These are phyloP conservation scores for Drosophila repleta DNA, from an alignment of 1,140 invertebrate genomes.

Conservation along the genomic window DNA sequence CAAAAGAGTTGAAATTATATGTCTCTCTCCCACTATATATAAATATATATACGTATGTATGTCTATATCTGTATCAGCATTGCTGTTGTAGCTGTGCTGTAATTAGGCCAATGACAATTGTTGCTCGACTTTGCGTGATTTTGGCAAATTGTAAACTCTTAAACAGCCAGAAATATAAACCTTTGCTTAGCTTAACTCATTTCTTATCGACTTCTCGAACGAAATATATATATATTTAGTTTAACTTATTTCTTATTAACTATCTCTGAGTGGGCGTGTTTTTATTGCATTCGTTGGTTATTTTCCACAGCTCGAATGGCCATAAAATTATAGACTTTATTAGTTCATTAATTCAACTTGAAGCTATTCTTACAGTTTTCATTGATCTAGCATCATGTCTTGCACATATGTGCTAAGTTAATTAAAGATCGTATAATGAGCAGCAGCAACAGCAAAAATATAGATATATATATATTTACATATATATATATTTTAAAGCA, in stretches of 20 bases:
- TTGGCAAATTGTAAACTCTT: slow-evolving; percentile 8
- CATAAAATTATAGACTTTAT: slow-evolving; percentile 5
- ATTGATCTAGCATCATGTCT: slow-evolving; percentile 54
- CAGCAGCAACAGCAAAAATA: neutral
- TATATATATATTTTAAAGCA: neutral
- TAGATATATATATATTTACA: neutral
- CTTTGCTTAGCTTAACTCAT: neutral
- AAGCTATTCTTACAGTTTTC: slow-evolving; percentile 50
- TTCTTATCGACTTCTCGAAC: neutral
- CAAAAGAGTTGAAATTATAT: slow-evolving; percentile 40
- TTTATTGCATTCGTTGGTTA: slow-evolving; percentile 13
- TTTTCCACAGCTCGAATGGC: slow-evolving; percentile 13
- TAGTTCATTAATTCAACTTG: slow-evolving; percentile 21
- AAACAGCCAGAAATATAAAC: neutral
- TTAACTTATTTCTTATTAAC: neutral
- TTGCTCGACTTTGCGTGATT: slow-evolving; percentile 37
- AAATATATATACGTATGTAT: slow-evolving; percentile 19
- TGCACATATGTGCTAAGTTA: slow-evolving; percentile 66
- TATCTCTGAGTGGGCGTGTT: slow-evolving; percentile 13
- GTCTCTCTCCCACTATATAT: neutral
- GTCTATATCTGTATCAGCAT: slow-evolving; percentile 18
- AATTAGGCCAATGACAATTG: slow-evolving; percentile 47
- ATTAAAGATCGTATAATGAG: slow-evolving; percentile 37
- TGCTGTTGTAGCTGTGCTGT: slow-evolving; percentile 21
- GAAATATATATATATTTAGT: neutral